These are phyloP conservation scores for Mythimna loreyi DNA, from an alignment of 2,888 invertebrate genomes.

Conservation along the genomic window DNA sequence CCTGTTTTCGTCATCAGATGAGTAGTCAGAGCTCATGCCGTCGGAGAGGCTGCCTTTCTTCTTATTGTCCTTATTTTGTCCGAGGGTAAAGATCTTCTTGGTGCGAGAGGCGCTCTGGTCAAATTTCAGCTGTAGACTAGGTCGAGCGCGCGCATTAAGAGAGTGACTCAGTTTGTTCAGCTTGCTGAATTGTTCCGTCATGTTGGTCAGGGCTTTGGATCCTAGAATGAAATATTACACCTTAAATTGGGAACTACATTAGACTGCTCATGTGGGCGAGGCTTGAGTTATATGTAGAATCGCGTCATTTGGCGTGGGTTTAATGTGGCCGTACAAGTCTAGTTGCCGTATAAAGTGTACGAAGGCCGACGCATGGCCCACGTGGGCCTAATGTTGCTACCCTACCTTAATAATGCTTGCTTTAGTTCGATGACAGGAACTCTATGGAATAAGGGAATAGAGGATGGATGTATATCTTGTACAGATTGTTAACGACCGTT, in stretches of 20 bases:
- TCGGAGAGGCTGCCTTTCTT: constrained; percentile 93
- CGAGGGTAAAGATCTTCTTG: constrained; percentile 89
- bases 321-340: too few relatives aligned
- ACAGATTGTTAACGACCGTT: too few relatives aligned
- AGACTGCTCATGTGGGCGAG: too few relatives aligned
- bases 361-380: too few relatives aligned
- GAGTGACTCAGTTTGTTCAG: constrained; percentile 93
- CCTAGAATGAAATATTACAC: constrained; percentile 84
- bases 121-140: constrained; percentile 87
- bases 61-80: constrained; percentile 85
- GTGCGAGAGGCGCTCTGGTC: constrained; percentile 84
- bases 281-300: too few relatives aligned
- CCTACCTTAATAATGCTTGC: too few relatives aligned
- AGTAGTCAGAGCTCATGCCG: constrained; percentile 90
- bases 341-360: too few relatives aligned
- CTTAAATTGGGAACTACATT: too few relatives aligned
- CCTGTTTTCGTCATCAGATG: constrained; percentile 89
- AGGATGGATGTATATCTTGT: too few relatives aligned
- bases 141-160: constrained; percentile 91
- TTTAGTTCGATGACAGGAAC: background rate
- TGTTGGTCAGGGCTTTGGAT: constrained; percentile 96
- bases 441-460: background rate
- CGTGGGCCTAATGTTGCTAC: too few relatives aligned
- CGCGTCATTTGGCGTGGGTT: too few relatives aligned
- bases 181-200: constrained; percentile 96